Evolutionary conservation across 2,888 invertebrate genomes (phyloP).

Genomic region (Tiliacea aurago): DNA sequence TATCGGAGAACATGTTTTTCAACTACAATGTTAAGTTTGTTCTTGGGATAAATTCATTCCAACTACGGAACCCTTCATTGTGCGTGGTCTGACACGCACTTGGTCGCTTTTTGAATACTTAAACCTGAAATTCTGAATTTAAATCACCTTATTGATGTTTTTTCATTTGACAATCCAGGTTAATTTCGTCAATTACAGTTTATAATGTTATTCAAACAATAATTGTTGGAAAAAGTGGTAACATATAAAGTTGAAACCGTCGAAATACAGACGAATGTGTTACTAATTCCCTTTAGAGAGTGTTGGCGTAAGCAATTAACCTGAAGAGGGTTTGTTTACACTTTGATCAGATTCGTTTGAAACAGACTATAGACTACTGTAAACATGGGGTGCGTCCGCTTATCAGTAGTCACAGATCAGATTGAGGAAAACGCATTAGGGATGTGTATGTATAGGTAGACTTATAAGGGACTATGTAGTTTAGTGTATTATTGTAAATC

Average conservation of each 20-base stretch:
- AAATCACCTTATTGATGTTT: background rate
- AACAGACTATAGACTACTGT: background rate
- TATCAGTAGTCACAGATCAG: slow-evolving; percentile 38
- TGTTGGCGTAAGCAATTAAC: background rate
- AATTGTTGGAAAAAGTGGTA: background rate
- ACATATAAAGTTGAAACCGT: background rate
- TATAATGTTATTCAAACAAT: background rate
- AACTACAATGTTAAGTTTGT: too few relatives aligned
- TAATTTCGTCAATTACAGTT: background rate
- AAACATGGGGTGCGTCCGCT: slow-evolving; percentile 18
- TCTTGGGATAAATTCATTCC: too few relatives aligned
- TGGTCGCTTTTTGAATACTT: too few relatives aligned
- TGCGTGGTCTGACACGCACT: too few relatives aligned
- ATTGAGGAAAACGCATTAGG: slow-evolving; percentile 40
- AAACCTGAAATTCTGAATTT: background rate
- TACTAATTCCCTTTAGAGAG: background rate
- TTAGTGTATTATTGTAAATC: background rate
- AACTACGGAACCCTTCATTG: too few relatives aligned
- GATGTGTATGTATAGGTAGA: slow-evolving; percentile 3
- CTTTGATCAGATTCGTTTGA: background rate
- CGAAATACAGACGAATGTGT: background rate
- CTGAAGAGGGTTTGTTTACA: background rate
- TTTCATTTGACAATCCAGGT: background rate
- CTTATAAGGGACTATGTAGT: background rate
- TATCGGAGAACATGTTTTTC: too few relatives aligned